phyloP scores from a whole-genome alignment of 92 coral and sea anemone species.

The Porites rus region DNA sequence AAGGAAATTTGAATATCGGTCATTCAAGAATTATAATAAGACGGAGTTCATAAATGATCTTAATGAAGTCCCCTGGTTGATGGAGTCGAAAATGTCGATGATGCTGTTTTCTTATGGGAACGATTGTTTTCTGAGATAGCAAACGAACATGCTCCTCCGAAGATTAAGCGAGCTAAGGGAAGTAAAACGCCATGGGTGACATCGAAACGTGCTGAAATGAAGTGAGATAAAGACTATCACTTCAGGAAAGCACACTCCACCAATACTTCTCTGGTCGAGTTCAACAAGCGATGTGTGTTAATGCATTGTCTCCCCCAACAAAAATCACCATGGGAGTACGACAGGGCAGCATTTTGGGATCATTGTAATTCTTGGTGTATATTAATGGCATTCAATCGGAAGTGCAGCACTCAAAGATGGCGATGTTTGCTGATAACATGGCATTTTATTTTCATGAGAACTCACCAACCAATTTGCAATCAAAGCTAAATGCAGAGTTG shows the following conservation, averaged over 20 bases:
- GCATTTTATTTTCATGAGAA: too few species aligned
- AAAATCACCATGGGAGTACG: too few species aligned
- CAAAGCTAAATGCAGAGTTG: too few species aligned
- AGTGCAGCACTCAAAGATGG: too few species aligned
- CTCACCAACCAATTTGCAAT: too few species aligned
- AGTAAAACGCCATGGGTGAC: constrained; percentile 8
- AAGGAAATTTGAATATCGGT: constrained; percentile 35
- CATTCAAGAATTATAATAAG: constrained; percentile 54
- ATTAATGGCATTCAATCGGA: too few species aligned
- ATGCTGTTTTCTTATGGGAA: constrained; percentile 61
- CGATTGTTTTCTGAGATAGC: neutral
- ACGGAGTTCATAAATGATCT: constrained; percentile 45
- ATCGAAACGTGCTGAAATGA: constrained; percentile 28
- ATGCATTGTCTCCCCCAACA: too few species aligned
- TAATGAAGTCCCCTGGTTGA: constrained; percentile 44
- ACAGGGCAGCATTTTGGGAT: too few species aligned
- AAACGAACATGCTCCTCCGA: constrained; percentile 35
- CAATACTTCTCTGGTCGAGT: neutral
- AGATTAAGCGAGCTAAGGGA: constrained; percentile 31
- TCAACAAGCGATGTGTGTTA: too few species aligned
- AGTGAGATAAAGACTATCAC: neutral
- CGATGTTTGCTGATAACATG: too few species aligned
- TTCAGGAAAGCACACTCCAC: neutral
- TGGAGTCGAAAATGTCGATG: constrained; percentile 43
- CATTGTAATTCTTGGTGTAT: too few species aligned